Conservation (phyloP, 1,140 invertebrate species). For the Pogonognathellus flavescens region DNA sequence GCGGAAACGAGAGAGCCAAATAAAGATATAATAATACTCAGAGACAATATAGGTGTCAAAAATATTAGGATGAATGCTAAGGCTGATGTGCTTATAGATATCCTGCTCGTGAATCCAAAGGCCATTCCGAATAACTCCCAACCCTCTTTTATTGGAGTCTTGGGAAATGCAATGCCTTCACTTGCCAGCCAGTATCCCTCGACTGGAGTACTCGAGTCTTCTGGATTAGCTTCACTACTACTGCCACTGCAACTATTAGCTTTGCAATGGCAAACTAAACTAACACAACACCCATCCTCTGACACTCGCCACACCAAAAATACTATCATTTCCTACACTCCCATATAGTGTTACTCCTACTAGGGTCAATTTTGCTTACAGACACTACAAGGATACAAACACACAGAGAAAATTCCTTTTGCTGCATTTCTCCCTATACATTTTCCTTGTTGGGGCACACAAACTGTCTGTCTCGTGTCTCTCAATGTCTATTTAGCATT, state of each 20-base stretch:
- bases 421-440: too few relatives aligned
- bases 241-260: not conserved
- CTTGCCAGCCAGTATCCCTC: not conserved
- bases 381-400: not conserved
- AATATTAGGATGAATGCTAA: slow-evolving; percentile 49
- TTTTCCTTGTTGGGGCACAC: not conserved
- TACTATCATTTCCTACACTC: not conserved
- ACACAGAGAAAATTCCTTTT: not conserved
- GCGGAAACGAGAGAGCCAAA: slow-evolving; percentile 10
- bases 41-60: slow-evolving; percentile 48
- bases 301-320: not conserved
- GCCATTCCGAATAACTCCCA: slow-evolving; percentile 22
- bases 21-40: slow-evolving; percentile 43
- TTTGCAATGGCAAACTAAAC: slow-evolving; percentile 10
- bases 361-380: slow-evolving; percentile 10
- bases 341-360: not conserved
- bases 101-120: slow-evolving; percentile 23
- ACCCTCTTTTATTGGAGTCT: slow-evolving; percentile 49
- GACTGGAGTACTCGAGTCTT: not conserved
- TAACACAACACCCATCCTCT: not conserved
- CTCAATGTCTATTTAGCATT: slow-evolving; percentile 24
- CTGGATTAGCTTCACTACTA: not conserved
- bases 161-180: slow-evolving; percentile 5
- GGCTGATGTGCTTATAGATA: slow-evolving; percentile 42
- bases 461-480: not conserved